phyloP scores from a whole-genome alignment of 2,113 vertebrate species.

The Syrmaticus mikado region DNA sequence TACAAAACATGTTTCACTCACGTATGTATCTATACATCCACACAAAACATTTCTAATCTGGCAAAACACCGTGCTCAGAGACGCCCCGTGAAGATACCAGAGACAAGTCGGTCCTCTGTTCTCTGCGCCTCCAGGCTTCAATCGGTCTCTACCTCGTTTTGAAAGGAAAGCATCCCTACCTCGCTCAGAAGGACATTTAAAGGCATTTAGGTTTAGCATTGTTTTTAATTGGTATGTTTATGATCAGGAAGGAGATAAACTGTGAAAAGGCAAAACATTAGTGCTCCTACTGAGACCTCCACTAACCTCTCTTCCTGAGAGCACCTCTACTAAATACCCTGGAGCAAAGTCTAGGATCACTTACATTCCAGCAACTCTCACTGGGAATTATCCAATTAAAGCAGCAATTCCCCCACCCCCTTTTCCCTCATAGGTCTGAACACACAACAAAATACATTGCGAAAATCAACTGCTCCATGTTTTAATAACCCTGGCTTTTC shows the following conservation, averaged over 20 bases:
- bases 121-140: conserved; percentile 10
- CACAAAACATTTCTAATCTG: background rate
- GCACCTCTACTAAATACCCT: conserved; percentile 75
- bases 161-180: background rate
- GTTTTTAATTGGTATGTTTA: conserved; percentile 76
- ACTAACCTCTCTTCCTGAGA: conserved; percentile 75
- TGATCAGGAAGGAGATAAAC: conserved; percentile 70
- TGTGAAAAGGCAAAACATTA: conserved; percentile 80
- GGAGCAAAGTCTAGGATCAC: conserved; percentile 79
- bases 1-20: background rate
- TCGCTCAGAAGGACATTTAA: conserved; percentile 39
- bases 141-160: background rate
- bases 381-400: conserved; percentile 80
- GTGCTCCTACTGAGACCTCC: conserved; percentile 71
- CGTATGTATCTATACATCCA: background rate
- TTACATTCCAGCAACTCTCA: conserved; percentile 74
- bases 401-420: conserved; percentile 70
- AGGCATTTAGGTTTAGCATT: conserved; percentile 65
- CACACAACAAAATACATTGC: conserved; percentile 33
- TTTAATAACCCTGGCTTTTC: conserved; percentile 18
- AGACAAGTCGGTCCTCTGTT: background rate
- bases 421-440: conserved; percentile 61
- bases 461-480: conserved; percentile 29
- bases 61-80: background rate
- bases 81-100: background rate